Percentiles rank a stretch among this genome's conserved stretches.
These are phyloP conservation scores for Orius insidiosus DNA, from an alignment of 1,140 invertebrate species.

Conservation along the genomic window DNA sequence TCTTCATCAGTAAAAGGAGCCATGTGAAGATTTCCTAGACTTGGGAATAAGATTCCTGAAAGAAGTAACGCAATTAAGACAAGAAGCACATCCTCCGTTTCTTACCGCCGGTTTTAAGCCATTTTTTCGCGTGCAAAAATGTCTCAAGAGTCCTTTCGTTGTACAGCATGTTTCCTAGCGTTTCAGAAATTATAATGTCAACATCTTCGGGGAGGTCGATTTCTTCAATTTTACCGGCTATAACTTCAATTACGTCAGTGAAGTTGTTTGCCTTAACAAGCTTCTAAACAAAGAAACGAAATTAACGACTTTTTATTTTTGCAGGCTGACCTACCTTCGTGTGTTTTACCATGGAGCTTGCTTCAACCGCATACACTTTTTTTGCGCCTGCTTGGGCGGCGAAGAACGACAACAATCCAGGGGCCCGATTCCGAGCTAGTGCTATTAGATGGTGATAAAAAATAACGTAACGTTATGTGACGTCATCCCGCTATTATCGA, in stretches of 20 bases:
- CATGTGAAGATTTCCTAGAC: slow-evolving; percentile 86
- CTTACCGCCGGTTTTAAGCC: slow-evolving; percentile 70
- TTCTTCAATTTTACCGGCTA: slow-evolving; percentile 97
- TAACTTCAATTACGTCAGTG: slow-evolving; percentile 68
- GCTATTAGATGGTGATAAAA: too few species aligned
- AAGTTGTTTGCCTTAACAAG: slow-evolving; percentile 81
- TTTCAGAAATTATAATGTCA: slow-evolving; percentile 95
- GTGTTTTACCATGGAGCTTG: slow-evolving; percentile 93
- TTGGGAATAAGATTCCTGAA: slow-evolving; percentile 74
- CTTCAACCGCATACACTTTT: slow-evolving; percentile 95
- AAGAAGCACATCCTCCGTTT: too few species aligned
- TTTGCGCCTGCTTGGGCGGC: slow-evolving; percentile 91
- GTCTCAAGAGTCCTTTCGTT: slow-evolving; percentile 99
- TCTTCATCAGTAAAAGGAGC: slow-evolving; percentile 97
- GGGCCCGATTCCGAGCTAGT: too few species aligned
- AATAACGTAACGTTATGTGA: too few species aligned
- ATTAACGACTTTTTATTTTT: too few species aligned
- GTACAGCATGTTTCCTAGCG: slow-evolving; percentile 99
- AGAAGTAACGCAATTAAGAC: slow-evolving; percentile 19
- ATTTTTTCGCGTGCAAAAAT: slow-evolving; percentile 95
- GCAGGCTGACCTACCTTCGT: slow-evolving; percentile 64
- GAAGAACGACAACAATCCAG: slow-evolving; percentile 95
- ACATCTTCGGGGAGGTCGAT: slow-evolving; percentile 87
- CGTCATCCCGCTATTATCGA: too few species aligned
- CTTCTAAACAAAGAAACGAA: not conserved